Conservation (phyloP, 2,888 invertebrate species). For the Doris montereyensis region DNA sequence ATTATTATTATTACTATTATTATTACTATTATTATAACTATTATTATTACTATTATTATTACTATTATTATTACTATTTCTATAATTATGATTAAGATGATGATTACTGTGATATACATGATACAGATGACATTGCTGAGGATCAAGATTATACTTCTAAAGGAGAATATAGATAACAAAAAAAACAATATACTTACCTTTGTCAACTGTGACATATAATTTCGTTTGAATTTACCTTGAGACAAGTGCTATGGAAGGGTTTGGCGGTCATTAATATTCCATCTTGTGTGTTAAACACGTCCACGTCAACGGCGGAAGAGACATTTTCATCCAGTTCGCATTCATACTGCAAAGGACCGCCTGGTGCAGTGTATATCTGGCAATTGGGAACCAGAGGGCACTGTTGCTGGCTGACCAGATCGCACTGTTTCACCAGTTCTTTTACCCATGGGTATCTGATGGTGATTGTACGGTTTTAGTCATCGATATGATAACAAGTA, state of each 20-base stretch:
- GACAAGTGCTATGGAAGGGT: constrained; percentile 52
- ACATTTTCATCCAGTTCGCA: constrained; percentile 55
- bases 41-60: too few relatives aligned
- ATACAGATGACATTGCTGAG: too few relatives aligned
- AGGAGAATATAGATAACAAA: too few relatives aligned
- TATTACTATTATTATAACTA: too few relatives aligned
- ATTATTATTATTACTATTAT: too few relatives aligned
- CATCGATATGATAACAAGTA: too few relatives aligned
- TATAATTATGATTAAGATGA: too few relatives aligned
- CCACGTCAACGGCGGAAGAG: constrained; percentile 56
- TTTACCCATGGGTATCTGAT: too few relatives aligned
- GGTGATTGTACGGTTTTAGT: too few relatives aligned
- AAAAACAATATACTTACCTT: not conserved
- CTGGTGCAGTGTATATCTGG: constrained; percentile 66
- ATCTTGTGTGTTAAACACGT: constrained; percentile 58
- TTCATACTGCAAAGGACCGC: constrained; percentile 65
- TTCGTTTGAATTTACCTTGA: constrained; percentile 36
- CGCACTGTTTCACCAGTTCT: constrained; percentile 60
- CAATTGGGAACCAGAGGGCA: constrained; percentile 64
- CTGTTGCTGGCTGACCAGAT: constrained; percentile 53
- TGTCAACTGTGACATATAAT: not conserved
- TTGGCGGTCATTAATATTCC: constrained; percentile 62
- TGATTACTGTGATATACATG: too few relatives aligned
- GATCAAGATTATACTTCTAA: too few relatives aligned
- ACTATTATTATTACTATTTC: too few relatives aligned